Base-by-base conservation (phyloP, 2,888 invertebrate genomes). In the Elysia crispata region DNA sequence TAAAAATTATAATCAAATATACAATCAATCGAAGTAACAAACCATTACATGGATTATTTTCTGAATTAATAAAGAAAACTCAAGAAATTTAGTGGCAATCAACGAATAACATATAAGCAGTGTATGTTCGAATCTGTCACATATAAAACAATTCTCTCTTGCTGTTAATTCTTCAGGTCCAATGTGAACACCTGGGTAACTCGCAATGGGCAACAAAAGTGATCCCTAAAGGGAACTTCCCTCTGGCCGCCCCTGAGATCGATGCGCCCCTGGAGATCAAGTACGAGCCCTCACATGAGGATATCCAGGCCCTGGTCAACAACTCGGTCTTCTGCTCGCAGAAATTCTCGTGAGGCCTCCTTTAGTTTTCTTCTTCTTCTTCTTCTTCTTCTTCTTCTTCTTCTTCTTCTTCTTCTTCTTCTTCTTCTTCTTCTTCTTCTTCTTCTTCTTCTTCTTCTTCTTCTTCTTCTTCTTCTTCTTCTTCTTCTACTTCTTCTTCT, bases 401-500 rank as follows among this genome's bases (percentile, higher is more conserved):
- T 69, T 50, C 33, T 50, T 77, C 54, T 72, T 57, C 25, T 64
- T 64, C 49, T 76, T 31, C 31, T 57, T 72, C 64, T 76, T 54
- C 41, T 41, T 72, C 67, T 69, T 20, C 31, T 30, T 80, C 62
- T 70, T 25, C 54, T 28, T 77, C 33, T 77, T 28, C 41, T 33
- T 76, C 69, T 79, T 15, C 33, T 23, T 62, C 60, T 69, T 41
- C 31, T 72, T 15, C 49, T 57, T 69, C 54, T 80, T 20, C 64
- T 25, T 49, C 66, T 62, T 28, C 64, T 31, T 73, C 62, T 76
- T 33, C 20, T 15, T 74, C 57, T 74, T 50, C 28, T 49, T 77
- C 72, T 77, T 66, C 49, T 66, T 77, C 60, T 77, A n/a, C 50
- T 49, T 77, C 77, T 72, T 77, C 62, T 60, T 33, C 62, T 66